phyloP scores from a whole-genome alignment of 2,888 invertebrate species.

The Polietes domitor region DNA sequence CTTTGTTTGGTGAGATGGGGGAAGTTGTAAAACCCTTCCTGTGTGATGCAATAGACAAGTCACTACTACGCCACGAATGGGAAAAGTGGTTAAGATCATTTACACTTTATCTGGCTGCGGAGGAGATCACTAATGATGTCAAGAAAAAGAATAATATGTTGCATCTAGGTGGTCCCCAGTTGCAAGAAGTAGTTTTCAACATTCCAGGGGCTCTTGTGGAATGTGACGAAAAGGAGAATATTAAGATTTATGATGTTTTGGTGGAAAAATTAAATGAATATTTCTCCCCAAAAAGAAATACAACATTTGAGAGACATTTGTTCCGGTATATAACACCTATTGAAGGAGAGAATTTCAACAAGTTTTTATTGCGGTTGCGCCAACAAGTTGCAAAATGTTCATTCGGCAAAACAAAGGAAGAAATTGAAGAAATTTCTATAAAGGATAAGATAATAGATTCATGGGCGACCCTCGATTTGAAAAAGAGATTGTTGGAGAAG shows the following conservation, averaged over 20 bases:
- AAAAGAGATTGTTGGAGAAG: conserved; percentile 55
- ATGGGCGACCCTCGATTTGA: conserved; percentile 55
- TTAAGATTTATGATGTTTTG: conserved; percentile 56
- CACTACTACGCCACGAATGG: conserved; percentile 65
- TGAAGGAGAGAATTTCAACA: conserved; percentile 72
- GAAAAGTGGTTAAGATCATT: conserved; percentile 64
- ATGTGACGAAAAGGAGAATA: conserved; percentile 30
- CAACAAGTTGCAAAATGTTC: conserved; percentile 56
- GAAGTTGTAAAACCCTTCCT: conserved; percentile 61
- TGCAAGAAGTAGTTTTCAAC: conserved; percentile 64
- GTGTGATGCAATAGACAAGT: conserved; percentile 64
- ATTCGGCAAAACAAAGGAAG: conserved; percentile 46
- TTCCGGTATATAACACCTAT: conserved; percentile 68
- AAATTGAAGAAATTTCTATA: conserved; percentile 57
- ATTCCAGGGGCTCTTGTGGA: conserved; percentile 61
- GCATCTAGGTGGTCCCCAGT: conserved; percentile 62
- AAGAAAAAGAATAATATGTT: conserved; percentile 62
- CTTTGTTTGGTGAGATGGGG: conserved; percentile 33
- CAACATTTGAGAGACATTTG: conserved; percentile 71
- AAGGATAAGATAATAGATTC: conserved; percentile 60
- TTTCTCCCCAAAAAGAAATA: conserved; percentile 68
- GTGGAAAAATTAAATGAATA: conserved; percentile 54
- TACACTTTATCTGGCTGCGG: conserved; percentile 59
- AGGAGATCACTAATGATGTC: conserved; percentile 59
- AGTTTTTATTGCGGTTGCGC: conserved; percentile 67